phyloP scores from a whole-genome alignment of 1,140 invertebrate genomes.

The Argopecten irradians region DNA sequence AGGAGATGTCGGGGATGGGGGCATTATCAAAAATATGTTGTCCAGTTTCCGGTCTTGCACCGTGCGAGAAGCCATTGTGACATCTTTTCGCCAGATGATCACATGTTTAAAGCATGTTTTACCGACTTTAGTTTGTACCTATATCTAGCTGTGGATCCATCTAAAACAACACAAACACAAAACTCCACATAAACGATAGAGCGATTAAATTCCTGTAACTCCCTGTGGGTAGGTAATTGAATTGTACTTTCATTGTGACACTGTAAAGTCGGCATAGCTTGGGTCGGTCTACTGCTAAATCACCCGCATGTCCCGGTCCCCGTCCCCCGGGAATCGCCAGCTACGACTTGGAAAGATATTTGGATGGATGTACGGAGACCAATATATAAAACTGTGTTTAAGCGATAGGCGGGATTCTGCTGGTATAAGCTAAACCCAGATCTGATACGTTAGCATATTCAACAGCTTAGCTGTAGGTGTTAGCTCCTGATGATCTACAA shows the following conservation, averaged over 20 bases:
- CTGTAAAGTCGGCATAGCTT: not conserved
- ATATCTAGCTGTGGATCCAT: not conserved
- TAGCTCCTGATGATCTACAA: not conserved
- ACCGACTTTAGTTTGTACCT: not conserved
- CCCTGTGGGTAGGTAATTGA: not conserved
- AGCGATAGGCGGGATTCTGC: not conserved
- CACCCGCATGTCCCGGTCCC: not conserved
- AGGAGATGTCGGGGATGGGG: too few relatives aligned
- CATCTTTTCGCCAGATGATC: too few relatives aligned
- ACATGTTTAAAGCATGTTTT: not conserved
- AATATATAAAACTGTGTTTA: not conserved
- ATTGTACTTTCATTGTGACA: not conserved
- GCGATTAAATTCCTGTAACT: not conserved
- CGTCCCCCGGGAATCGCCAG: not conserved
- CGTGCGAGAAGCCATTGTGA: too few relatives aligned
- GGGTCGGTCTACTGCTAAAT: not conserved
- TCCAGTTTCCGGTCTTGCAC: too few relatives aligned
- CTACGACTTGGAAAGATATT: not conserved
- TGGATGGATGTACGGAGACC: not conserved
- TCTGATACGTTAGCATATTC: not conserved
- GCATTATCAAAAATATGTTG: too few relatives aligned
- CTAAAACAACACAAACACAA: not conserved
- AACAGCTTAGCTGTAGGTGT: not conserved
- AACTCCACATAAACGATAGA: not conserved
- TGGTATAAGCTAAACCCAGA: not conserved